Evolutionary conservation across 2,797 vertebrate genomes (phyloP).

Genomic region (Choloepus didactylus): DNA sequence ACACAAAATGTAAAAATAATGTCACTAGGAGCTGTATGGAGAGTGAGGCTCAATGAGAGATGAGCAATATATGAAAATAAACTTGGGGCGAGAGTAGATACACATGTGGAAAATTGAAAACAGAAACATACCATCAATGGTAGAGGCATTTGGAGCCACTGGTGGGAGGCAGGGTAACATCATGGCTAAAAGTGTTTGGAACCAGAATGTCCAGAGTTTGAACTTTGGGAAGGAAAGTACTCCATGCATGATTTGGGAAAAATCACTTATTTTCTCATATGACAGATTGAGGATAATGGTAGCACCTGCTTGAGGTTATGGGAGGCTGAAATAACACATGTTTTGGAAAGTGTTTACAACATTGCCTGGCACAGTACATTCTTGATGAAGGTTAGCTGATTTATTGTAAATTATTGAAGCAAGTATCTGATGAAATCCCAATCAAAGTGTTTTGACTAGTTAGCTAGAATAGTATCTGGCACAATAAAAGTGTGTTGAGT

Average conservation of each 20-base stretch:
- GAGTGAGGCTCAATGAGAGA: fast-evolving
- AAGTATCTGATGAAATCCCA: not conserved
- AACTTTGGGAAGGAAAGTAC: not conserved
- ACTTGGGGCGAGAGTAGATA: fast-evolving
- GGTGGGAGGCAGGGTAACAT: fast-evolving
- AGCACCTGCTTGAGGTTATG: not conserved
- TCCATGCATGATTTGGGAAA: not conserved
- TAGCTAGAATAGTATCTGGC: not conserved
- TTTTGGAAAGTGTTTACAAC: fast-evolving
- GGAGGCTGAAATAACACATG: fast-evolving
- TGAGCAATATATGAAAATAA: fast-evolving
- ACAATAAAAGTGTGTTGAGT: no score
- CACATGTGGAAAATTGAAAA: fast-evolving
- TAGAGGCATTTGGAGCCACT: fast-evolving
- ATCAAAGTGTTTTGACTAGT: fast-evolving
- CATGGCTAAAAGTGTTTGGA: fast-evolving
- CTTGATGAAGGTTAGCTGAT: no score
- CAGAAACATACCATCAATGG: fast-evolving
- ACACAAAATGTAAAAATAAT: fast-evolving
- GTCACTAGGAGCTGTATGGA: not conserved
- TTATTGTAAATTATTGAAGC: not conserved
- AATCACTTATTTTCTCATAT: fast-evolving
- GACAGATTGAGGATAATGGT: not conserved
- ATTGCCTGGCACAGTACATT: fast-evolving
- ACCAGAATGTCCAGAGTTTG: fast-evolving